Conservation (phyloP, 2,888 invertebrate species). For the Epiperipatus broadwayi region DNA sequence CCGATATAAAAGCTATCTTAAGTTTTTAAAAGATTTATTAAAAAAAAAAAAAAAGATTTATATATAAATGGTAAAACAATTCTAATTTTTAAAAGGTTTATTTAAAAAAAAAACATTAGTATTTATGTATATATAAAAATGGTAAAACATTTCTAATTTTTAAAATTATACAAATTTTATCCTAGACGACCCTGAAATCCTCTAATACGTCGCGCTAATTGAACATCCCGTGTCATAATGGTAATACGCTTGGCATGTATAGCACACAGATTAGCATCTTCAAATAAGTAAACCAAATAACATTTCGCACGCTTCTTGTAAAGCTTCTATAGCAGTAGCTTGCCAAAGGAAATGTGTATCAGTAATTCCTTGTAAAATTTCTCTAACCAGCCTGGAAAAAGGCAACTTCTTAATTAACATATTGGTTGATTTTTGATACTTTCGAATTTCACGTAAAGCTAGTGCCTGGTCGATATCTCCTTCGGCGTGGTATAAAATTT, state of each 20-base stretch:
- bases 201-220: background rate
- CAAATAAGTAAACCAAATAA: background rate
- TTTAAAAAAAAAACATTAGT: no score
- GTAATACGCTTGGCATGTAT: slow-evolving; percentile 7
- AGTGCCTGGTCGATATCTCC: slow-evolving; percentile 21
- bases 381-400: slow-evolving; percentile 22
- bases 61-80: no score
- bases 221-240: slow-evolving; percentile 1
- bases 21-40: no score
- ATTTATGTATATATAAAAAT: no score
- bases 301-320: slow-evolving; percentile 10
- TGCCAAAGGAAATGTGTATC: slow-evolving; percentile 22
- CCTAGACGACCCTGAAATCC: no score
- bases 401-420: slow-evolving; percentile 23
- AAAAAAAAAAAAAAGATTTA: no score
- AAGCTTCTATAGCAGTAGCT: slow-evolving; percentile 23
- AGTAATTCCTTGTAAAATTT: slow-evolving; percentile 22
- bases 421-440: slow-evolving; percentile 22
- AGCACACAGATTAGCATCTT: slow-evolving; percentile 6
- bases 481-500: no score
- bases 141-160: no score
- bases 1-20: no score
- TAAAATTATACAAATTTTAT: no score
- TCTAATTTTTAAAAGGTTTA: no score
- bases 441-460: slow-evolving; percentile 22